Base-by-base conservation (phyloP, 2,888 invertebrate genomes). In the Rhagonycha fulva region DNA sequence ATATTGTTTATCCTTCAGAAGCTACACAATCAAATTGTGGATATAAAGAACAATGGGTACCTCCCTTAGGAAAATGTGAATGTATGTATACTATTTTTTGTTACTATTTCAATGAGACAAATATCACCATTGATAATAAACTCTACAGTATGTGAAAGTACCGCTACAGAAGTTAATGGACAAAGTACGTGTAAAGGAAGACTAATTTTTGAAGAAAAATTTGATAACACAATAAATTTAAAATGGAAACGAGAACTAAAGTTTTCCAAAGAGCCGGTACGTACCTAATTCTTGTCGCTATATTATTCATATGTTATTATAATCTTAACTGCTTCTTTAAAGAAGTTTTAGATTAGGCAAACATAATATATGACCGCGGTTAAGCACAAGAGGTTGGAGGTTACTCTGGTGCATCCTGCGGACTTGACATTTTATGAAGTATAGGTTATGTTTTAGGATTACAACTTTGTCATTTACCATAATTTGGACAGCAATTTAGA, bases 391-490 rank as follows among this genome's bases (percentile, higher is more conserved):
- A 19, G 19, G 19, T 2, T 19, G 19, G 2, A 19, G 2, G 2
- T 19, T 19, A n/a, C n/a, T n/a, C n/a, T 19, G 19, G 19, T 19
- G 19, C 19, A 19, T 19, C 19, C 19, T 2, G 19, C 2, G 19
- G 2, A 19, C 19, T 19, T 19, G 19, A 26, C 26, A 26, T 7
- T 3, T 26, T 26, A 3, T 26, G 5, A 32, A 1, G 2, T 32
- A 32, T 32, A 12, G 0, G 11, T 32, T 5, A 73, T 73, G 76
- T 83, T 83, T n/a, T 83, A 94, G 93, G 93, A 93, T 84, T 93
- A 90, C 83, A 93, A 94, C 68, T 94, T 94, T 87, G 93, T 93
- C 77, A 88, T 92, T 23, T 94, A 93, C 82, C 86, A 89, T 68
- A 89, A 92, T 83, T 90, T 90, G 67, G 85, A 89, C 3, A 89